Evolutionary conservation across 2,888 invertebrate genomes (phyloP).

Genomic region (Spatulosminthurus flaviceps): DNA sequence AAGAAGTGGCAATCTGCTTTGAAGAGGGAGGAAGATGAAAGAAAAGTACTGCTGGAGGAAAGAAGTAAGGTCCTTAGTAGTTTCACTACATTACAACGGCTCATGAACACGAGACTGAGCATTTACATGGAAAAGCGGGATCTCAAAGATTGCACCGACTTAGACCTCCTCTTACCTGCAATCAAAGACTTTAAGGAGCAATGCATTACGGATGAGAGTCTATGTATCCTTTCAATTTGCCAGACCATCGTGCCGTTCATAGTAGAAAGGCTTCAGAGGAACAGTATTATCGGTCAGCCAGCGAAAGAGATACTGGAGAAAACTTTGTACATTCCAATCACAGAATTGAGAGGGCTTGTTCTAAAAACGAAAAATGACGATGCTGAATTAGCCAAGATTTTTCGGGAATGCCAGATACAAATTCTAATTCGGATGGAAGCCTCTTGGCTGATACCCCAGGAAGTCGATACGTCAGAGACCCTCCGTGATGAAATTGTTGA

Average conservation of each 20-base stretch:
- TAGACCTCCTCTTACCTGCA: not conserved
- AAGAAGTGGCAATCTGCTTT: conserved; percentile 28
- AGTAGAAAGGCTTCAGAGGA: conserved; percentile 30
- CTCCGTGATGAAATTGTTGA: conserved; percentile 37
- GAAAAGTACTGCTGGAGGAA: not conserved
- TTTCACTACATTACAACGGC: not conserved
- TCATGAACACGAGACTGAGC: conserved; percentile 33
- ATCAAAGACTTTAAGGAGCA: conserved; percentile 27
- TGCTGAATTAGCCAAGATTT: not conserved
- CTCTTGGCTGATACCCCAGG: conserved; percentile 22
- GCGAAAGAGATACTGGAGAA: conserved; percentile 23
- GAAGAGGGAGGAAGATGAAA: conserved; percentile 36
- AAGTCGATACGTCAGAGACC: conserved; percentile 11
- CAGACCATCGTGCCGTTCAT: conserved; percentile 39
- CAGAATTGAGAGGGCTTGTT: conserved; percentile 18
- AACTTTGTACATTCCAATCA: conserved; percentile 21
- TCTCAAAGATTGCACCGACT: not conserved
- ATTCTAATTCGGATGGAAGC: conserved; percentile 40
- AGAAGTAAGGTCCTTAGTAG: not conserved
- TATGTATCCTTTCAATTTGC: conserved; percentile 25
- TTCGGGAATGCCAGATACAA: conserved; percentile 42
- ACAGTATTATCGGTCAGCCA: not conserved
- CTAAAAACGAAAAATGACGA: conserved; percentile 26
- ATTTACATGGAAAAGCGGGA: conserved; percentile 22
- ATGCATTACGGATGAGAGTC: conserved; percentile 16